Conservation (phyloP, 92 coral and sea anemone genomes). For the Diadumene lineata region DNA sequence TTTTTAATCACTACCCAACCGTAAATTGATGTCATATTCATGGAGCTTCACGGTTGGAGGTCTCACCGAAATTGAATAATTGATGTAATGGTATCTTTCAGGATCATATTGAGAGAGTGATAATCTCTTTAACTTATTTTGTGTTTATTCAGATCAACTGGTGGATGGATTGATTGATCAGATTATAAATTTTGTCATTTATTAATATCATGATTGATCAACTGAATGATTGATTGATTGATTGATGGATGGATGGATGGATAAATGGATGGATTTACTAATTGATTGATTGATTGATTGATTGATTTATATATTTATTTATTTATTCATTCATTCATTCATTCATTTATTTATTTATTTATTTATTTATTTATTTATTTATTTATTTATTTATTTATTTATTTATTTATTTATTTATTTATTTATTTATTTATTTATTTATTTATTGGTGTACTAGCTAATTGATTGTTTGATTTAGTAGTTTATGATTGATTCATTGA, state of each 20-base stretch:
- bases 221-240: not conserved
- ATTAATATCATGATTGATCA: not conserved
- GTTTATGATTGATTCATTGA: not conserved
- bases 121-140: not conserved
- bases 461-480: not conserved
- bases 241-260: not conserved
- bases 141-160: not conserved
- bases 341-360: not conserved
- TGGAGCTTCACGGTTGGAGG: no score
- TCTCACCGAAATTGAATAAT: not conserved
- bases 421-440: not conserved
- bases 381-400: not conserved
- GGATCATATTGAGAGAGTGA: not conserved
- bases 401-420: not conserved
- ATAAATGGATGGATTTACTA: not conserved
- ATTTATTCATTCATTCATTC: not conserved
- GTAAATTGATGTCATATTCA: no score
- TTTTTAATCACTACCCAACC: no score
- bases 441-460: not conserved
- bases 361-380: not conserved
- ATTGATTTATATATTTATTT: not conserved
- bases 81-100: not conserved
- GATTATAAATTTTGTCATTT: not conserved
- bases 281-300: slow-evolving; percentile 1
- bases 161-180: slow-evolving; percentile 1